A percentile compares a stretch with the other conserved stretches of the same genome.
Conservation (phyloP, 2,797 vertebrate species). For the Sarcoramphus papa region DNA sequence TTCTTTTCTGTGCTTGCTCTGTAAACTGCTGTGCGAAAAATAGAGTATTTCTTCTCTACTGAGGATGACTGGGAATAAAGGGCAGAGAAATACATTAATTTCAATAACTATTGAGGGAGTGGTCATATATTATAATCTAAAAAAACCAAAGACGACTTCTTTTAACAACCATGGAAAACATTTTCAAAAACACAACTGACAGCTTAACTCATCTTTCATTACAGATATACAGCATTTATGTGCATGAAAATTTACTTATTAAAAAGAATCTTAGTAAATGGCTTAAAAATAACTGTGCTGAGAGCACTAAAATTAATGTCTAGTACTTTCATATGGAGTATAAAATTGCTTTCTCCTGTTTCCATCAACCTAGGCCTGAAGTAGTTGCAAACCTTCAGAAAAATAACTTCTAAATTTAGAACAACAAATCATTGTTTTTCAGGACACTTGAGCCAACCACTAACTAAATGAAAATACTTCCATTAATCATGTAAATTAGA, state of each 20-base stretch:
- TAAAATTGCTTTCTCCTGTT: not conserved
- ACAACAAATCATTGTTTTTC: not conserved
- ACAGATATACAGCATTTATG: not conserved
- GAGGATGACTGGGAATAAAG: not conserved
- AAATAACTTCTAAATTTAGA: not conserved
- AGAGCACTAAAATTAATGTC: not conserved
- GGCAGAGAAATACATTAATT: not conserved
- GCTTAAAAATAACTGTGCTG: not conserved
- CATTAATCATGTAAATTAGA: not conserved
- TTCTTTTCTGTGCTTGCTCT: constrained; percentile 7
- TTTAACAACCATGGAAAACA: not conserved
- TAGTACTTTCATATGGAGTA: not conserved
- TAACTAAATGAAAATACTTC: not conserved
- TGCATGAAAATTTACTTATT: not conserved
- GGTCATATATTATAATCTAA: not conserved
- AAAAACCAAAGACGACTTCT: not conserved
- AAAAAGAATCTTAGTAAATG: not conserved
- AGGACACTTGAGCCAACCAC: not conserved
- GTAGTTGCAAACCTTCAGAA: not conserved
- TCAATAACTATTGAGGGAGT: not conserved
- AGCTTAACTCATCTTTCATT: not conserved
- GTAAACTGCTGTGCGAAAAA: constrained; percentile 19
- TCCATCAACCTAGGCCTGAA: not conserved
- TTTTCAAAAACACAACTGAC: not conserved
- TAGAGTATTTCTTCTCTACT: not conserved